A percentile compares a stretch with the other conserved stretches of the same genome.
Conservation (phyloP, 2,797 vertebrate species). For the Carapus acus region DNA sequence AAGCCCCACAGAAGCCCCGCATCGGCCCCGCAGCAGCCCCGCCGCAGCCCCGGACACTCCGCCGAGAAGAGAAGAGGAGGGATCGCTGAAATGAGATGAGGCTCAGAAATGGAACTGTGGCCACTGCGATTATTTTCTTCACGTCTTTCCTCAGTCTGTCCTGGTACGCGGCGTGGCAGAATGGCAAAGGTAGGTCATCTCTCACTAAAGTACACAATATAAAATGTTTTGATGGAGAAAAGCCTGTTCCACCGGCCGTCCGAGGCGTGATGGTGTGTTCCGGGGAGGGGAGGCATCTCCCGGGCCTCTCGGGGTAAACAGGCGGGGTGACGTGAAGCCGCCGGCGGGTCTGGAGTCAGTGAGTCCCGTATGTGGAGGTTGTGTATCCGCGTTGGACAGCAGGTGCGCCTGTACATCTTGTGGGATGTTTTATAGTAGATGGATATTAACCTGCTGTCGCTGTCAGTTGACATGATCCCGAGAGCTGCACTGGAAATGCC, state of each 20-base stretch:
- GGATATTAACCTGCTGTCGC: not conserved
- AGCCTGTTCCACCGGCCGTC: too few relatives aligned
- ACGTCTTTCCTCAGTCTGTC: conserved; percentile 97
- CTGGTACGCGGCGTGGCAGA: conserved; percentile 98
- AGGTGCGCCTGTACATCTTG: conserved; percentile 21
- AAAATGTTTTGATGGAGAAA: too few relatives aligned
- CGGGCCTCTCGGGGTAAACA: conserved; percentile 22
- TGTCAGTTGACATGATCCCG: too few relatives aligned
- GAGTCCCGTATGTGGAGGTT: not conserved
- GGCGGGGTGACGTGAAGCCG: not conserved
- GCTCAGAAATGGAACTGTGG: conserved; percentile 99
- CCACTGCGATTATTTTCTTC: conserved; percentile 92
- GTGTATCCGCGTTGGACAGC: conserved; percentile 6
- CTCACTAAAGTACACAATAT: not conserved
- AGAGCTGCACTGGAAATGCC: too few relatives aligned
- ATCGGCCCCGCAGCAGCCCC: conserved; percentile 52
- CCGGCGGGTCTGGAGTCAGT: conserved; percentile 3
- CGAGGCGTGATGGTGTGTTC: not conserved
- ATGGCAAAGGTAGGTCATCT: conserved; percentile 86
- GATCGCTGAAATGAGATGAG: conserved; percentile 99
- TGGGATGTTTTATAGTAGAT: not conserved
- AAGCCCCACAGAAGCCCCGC: conserved; percentile 40
- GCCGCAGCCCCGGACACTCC: conserved; percentile 68
- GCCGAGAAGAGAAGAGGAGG: conserved; percentile 63
- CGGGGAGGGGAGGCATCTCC: not conserved